Conservation (phyloP, 2,113 vertebrate genomes). For the Saimiri boliviensis region DNA sequence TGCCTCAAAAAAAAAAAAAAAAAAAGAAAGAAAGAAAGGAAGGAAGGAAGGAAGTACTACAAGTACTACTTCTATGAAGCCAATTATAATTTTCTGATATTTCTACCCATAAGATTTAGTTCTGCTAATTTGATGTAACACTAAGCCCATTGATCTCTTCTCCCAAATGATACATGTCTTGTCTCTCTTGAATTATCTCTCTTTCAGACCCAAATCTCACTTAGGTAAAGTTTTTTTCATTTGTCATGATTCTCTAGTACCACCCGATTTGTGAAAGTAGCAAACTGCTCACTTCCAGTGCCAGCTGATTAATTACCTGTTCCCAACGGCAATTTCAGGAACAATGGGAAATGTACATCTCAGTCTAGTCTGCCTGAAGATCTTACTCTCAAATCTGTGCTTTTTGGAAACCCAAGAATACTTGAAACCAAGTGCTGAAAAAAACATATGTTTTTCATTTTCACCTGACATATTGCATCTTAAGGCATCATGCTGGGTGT, state of each 20-base stretch:
- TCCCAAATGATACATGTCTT: background rate
- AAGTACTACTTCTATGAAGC: background rate
- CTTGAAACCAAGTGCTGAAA: conserved; percentile 64
- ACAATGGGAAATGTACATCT: background rate
- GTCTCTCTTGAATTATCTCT: background rate
- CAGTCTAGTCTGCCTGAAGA: conserved; percentile 1
- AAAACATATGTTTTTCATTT: conserved; percentile 71
- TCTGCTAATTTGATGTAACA: background rate
- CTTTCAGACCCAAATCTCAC: background rate
- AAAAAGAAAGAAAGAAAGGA: too few relatives aligned
- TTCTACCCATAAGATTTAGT: background rate
- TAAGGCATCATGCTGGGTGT: conserved; percentile 55
- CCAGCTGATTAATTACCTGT: background rate
- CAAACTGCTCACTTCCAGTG: background rate
- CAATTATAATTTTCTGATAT: background rate
- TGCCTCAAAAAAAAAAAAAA: too few relatives aligned
- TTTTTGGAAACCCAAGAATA: conserved; percentile 46
- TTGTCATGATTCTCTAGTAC: background rate
- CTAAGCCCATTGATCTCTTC: background rate
- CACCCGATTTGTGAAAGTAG: background rate
- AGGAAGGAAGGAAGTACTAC: too few relatives aligned
- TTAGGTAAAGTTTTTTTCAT: background rate
- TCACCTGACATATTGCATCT: conserved; percentile 70
- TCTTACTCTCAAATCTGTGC: conserved; percentile 38
- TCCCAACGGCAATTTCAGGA: background rate